Evolutionary conservation across 2,113 vertebrate genomes (phyloP), one percentile per base, ranked within the genome.

Genomic region (Clarias batrachus): DNA sequence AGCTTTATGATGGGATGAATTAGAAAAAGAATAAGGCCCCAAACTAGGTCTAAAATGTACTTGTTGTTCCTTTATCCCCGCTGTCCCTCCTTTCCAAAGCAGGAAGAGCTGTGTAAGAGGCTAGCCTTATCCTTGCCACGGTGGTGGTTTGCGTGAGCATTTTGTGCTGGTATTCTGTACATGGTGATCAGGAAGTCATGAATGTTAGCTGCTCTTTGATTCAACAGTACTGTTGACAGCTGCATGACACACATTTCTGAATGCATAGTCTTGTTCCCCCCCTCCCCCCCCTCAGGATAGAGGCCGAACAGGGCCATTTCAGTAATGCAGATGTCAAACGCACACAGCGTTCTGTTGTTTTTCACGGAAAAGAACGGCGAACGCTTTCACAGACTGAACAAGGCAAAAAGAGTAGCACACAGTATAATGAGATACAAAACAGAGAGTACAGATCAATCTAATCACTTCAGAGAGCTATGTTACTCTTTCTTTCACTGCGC

Each of bases 211-310:
- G 59, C 65, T 30, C 48, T 89, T 74, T 90, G 82, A 89, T 60
- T 86, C 87, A 56, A 71, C 77, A 12, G 12, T 84, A 54, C 60
- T 90, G 59, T 30, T 21, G 87, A 88, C 81, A 86, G 86, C 90
- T 82, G 80, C 57, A 74, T 85, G 70, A 60, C n/a, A 83, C 17
- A 27, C 66, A 79, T 33, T 57, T 33, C 68, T 92, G 90, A 92
- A 91, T 89, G 88, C 87, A 68, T 63, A 65, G 85, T 85, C 68
- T 87, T 93, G 87, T 92, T 84, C 77, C 21, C 82, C 41, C 27
- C 12, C 13, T 3, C 4, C 19, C 33, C 33, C 33, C 1, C 33
- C 89, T 85, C 82, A 63, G 76, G 90, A 90, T 78, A 84, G 74
- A 54, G 60, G 86, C 56, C 52, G 54, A 23, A 8, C 8, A 33